Evolutionary conservation across 2,113 vertebrate genomes (phyloP).

Genomic region (Actenoides lindsayi): DNA sequence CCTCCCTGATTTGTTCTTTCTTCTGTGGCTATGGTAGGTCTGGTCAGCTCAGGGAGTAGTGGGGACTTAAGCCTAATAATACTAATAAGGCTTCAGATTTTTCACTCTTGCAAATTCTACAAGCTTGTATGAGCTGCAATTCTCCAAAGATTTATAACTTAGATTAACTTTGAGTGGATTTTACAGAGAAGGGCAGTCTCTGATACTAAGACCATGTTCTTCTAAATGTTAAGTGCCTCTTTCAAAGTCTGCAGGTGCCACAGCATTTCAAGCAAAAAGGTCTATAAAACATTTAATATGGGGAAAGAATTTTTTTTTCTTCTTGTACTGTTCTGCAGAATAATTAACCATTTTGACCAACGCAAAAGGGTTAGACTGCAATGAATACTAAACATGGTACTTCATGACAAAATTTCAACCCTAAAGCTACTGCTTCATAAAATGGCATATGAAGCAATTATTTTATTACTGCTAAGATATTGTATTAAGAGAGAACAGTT

Average conservation of each 20-base stretch:
- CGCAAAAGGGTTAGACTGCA: not conserved
- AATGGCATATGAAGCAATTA: not conserved
- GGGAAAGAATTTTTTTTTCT: not conserved
- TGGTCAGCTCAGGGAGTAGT: not conserved
- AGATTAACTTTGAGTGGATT: not conserved
- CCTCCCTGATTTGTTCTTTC: not conserved
- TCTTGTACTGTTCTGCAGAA: not conserved
- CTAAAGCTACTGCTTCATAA: not conserved
- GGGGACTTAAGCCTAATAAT: not conserved
- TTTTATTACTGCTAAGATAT: not conserved
- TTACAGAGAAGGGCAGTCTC: not conserved
- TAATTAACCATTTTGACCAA: not conserved
- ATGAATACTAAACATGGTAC: not conserved
- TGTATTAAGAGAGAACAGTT: not conserved
- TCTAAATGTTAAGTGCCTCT: not conserved
- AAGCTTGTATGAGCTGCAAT: not conserved
- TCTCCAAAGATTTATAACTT: not conserved
- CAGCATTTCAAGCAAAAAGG: not conserved
- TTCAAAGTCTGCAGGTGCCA: not conserved
- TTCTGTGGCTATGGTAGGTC: not conserved
- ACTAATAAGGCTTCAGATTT: not conserved
- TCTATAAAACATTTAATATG: not conserved
- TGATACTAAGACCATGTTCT: not conserved
- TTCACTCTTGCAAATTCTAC: not conserved
- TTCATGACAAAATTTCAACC: not conserved